A percentile compares a stretch with the other conserved stretches of the same genome.
phyloP scores from a whole-genome alignment of 2,113 vertebrate genomes.

The Rutilus rutilus region DNA sequence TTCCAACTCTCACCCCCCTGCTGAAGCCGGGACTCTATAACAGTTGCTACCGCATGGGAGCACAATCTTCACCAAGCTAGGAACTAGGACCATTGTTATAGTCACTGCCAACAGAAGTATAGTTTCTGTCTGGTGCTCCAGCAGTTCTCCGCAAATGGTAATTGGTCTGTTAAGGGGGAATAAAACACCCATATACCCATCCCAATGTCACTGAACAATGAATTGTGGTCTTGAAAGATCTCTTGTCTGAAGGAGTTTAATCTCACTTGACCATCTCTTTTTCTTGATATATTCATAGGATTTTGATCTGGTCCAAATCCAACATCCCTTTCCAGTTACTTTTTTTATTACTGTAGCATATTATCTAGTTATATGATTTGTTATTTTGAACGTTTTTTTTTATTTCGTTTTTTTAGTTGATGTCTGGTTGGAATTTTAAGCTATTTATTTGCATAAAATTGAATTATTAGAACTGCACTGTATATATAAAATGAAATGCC shows the following conservation, averaged over 20 bases:
- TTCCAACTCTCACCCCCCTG: not conserved
- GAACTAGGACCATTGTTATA: not conserved
- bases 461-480: slow-evolving; percentile 19
- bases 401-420: not conserved
- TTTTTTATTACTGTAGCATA: slow-evolving; percentile 17
- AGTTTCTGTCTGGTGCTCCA: slow-evolving; percentile 11
- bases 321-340: slow-evolving; percentile 18
- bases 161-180: not conserved
- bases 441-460: slow-evolving; percentile 56
- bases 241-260: not conserved
- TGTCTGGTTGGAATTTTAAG: slow-evolving; percentile 21
- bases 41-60: slow-evolving; percentile 14
- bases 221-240: slow-evolving; percentile 6
- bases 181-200: not conserved
- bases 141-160: slow-evolving; percentile 22
- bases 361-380: slow-evolving; percentile 38
- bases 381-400: not conserved
- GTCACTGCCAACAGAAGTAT: slow-evolving; percentile 50
- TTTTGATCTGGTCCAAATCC: not conserved
- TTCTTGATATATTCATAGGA: not conserved
- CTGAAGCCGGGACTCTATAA: slow-evolving; percentile 25
- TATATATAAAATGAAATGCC: not conserved
- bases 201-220: not conserved
- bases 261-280: slow-evolving; percentile 8
- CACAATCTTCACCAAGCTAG: not conserved